Evolutionary conservation across 2,797 vertebrate genomes (phyloP), one percentile per base, ranked within the genome.

Genomic region (Paedocypris micromegethes): DNA sequence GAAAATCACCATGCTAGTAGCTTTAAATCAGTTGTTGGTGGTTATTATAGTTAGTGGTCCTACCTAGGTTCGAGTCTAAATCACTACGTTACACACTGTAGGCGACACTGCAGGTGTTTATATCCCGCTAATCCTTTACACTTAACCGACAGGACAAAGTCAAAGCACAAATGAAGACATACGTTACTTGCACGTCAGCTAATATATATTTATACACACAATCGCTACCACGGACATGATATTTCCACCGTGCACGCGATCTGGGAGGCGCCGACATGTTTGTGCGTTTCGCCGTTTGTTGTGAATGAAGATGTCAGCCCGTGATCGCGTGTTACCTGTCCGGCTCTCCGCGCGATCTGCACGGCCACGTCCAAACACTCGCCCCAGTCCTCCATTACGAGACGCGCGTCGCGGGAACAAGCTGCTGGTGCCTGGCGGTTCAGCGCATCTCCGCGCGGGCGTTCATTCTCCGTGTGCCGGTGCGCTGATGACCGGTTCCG

Each of bases 281-380:
- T 46, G 4, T 46, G 4, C 5, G 43, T 6, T 37, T 58, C 44
- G 43, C 8, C 43, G 60, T 9, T 23, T 38, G 41, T 9, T 1
- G 5, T 52, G 60, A 9, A 65, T 41, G 5, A 41, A 5, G 44
- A 38, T 44, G 37, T 5, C 41, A 3, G 9, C 49, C 44, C 3
- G 47, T 37, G 2, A n/a, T 38, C 3, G 3, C 6, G 3, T 7
- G 38, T 41, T 78, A 93, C 92, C 91, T 93, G 87, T 55, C 90
- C 90, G 3, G 92, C 91, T 59, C 79, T 81, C 44, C 80, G 84
- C 9, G 91, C 91, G 75, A 91, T 82, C 83, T 88, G 85, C 72
- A 90, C 89, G 0, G 91, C 91, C 66, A 82, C 79, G 64, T 92
- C 86, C 78, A 82, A 79, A 69, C 90, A 91, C 72, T 90, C 88